Conservation (phyloP, 2,888 invertebrate genomes). For the Drosophila acutilabella region DNA sequence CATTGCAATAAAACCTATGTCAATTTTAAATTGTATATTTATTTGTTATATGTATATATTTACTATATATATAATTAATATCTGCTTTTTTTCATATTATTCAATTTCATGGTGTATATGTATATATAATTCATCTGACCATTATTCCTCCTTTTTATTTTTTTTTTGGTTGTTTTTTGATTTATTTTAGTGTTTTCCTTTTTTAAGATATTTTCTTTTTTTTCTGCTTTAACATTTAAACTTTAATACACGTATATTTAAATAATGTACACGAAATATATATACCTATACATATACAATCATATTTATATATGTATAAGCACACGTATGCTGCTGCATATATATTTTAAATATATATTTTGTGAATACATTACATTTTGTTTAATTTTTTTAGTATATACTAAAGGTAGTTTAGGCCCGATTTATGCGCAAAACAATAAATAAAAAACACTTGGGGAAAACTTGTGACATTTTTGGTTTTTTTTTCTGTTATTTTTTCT, state of each 20-base stretch:
- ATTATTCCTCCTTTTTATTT: slow-evolving; percentile 17
- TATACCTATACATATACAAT: slow-evolving; percentile 33
- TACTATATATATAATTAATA: slow-evolving; percentile 64
- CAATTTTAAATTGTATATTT: slow-evolving; percentile 73
- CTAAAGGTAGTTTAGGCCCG: slow-evolving; percentile 73
- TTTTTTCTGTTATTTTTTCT: slow-evolving; percentile 26
- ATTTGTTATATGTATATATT: slow-evolving; percentile 73
- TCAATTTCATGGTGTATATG: slow-evolving; percentile 55
- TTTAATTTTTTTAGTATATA: slow-evolving; percentile 51
- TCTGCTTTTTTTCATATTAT: slow-evolving; percentile 27
- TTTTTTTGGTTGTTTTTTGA: slow-evolving; percentile 46
- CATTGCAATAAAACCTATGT: slow-evolving; percentile 76
- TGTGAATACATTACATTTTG: slow-evolving; percentile 35
- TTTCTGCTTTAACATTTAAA: slow-evolving; percentile 69
- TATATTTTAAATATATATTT: slow-evolving; percentile 42
- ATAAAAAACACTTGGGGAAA: slow-evolving; percentile 26
- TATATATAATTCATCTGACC: slow-evolving; percentile 55
- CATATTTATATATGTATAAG: slow-evolving; percentile 45
- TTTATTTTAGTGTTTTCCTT: slow-evolving; percentile 39
- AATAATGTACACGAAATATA: slow-evolving; percentile 78
- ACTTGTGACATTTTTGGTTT: slow-evolving; percentile 37
- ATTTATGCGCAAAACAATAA: slow-evolving; percentile 53
- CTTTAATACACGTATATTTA: slow-evolving; percentile 79
- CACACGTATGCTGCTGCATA: slow-evolving; percentile 30
- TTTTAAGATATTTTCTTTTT: slow-evolving; percentile 39